phyloP scores from a whole-genome alignment of 2,797 vertebrate genomes.

The Glyptemys insculpta region DNA sequence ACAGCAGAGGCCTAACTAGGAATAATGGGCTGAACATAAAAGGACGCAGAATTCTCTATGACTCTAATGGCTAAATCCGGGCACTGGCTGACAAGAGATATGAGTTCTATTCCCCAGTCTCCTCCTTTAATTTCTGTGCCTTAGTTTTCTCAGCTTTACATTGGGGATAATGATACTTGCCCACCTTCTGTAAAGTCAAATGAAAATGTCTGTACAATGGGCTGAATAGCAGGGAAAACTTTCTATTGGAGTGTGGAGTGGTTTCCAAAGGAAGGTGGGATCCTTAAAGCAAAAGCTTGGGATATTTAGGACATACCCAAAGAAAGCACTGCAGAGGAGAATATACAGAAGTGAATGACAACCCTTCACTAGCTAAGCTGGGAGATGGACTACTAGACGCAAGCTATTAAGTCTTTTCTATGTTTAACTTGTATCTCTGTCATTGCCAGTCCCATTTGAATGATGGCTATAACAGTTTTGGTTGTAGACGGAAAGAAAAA shows the following conservation, averaged over 20 bases:
- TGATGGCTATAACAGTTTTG: neutral
- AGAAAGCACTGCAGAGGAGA: neutral
- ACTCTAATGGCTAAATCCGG: accelerated
- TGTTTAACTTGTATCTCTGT: neutral
- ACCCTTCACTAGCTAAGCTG: neutral
- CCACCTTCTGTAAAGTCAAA: neutral
- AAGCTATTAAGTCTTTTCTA: neutral
- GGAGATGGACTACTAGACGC: neutral
- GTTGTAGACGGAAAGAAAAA: constrained; percentile 1
- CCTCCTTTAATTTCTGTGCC: neutral
- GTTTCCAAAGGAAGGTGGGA: neutral
- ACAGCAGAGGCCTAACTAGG: neutral
- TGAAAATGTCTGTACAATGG: neutral
- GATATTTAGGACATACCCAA: neutral
- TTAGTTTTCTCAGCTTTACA: accelerated
- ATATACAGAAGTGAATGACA: neutral
- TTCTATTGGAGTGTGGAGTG: neutral
- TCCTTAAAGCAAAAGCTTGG: neutral
- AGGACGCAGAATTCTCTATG: neutral
- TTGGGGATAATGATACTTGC: neutral
- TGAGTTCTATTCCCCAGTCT: neutral
- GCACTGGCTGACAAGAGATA: neutral
- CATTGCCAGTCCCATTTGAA: constrained; percentile 4
- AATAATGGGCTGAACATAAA: neutral
- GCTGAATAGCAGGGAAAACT: neutral